Percentiles rank a stretch among this genome's conserved stretches.
These are phyloP conservation scores for Perca flavescens DNA, from an alignment of 2,113 vertebrate species.

Conservation along the genomic window DNA sequence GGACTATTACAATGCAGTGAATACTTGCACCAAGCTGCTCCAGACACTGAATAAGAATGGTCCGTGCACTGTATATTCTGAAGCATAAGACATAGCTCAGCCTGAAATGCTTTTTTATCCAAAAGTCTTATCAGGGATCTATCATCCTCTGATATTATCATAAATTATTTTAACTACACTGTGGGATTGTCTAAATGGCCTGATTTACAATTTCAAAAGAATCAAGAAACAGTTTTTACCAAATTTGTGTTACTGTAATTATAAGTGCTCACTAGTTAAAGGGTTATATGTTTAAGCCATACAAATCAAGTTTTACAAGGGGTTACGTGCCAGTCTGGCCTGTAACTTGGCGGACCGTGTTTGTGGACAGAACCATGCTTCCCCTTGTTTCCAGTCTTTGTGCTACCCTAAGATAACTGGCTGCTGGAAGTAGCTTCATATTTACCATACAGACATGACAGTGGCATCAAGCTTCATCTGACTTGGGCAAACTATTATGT, in stretches of 20 bases:
- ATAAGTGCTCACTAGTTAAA: background rate
- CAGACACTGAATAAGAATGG: background rate
- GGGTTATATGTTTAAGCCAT: background rate
- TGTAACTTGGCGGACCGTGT: background rate
- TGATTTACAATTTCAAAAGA: background rate
- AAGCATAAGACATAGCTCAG: background rate
- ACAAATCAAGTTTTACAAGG: background rate
- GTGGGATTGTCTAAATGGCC: background rate
- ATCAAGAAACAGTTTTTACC: background rate
- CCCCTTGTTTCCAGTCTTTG: background rate
- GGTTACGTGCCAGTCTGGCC: background rate
- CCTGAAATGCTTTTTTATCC: background rate
- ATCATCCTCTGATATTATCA: background rate
- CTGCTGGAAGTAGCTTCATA: background rate
- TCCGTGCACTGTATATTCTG: background rate
- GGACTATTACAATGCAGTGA: background rate
- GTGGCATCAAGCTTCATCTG: background rate
- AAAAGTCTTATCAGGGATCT: background rate
- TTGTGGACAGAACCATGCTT: background rate
- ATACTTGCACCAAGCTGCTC: background rate
- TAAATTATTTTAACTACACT: background rate
- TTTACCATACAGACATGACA: background rate
- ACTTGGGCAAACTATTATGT: background rate
- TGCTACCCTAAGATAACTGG: background rate
- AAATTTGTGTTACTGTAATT: background rate